Base-by-base conservation (phyloP, 2,113 vertebrate genomes). In the Thamnophis sirtalis region DNA sequence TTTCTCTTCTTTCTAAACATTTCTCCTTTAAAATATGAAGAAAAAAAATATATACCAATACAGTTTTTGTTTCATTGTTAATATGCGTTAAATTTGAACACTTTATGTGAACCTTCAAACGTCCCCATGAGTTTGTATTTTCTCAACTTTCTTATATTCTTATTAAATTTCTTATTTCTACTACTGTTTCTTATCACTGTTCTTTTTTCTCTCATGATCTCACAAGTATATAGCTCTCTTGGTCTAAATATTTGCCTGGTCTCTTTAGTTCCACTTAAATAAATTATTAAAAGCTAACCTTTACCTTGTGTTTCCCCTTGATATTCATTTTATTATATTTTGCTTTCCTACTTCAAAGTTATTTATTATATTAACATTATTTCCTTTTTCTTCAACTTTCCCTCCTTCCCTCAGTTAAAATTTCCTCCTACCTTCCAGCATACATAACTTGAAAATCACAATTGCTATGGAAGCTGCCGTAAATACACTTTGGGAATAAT, bases 231-330 rank as follows among this genome's bases (percentile, higher is more conserved):
- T 63, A 17, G 15, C 9, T 43, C 5, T 38, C 2, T 38, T 38
- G n/a, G 2, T 90, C 53, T 90, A 15, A 90, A 54, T 55, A 84
- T 84, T 90, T 73, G 80, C 10, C 19, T 54, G 50, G n/a, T 68
- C 21, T 43, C n/a, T 84, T 90, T 90, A 73, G 49, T 80, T 50
- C 28, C 50, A 90, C 50, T 84, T 84, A 38, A 90, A 84, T 38
- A 90, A 24, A 84, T 55, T 90, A 84, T 84, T 84, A 28, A 90
- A 90, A 90, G 38, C 68, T 89, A 53, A 84, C 24, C 84, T 53
- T 21, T 90, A 24, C 26, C 22, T 84, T 43, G 33, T 3, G 43
- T 90, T 55, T 84, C 4, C 51, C 84, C 33, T 56, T 54, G 89
- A 54, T 26, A 13, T 84, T 11, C 22, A 55, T 84, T 80, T 84